Evolutionary conservation across 1,140 invertebrate species (phyloP), one percentile per base, ranked within the genome.

Genomic region (Drosophila serrata): DNA sequence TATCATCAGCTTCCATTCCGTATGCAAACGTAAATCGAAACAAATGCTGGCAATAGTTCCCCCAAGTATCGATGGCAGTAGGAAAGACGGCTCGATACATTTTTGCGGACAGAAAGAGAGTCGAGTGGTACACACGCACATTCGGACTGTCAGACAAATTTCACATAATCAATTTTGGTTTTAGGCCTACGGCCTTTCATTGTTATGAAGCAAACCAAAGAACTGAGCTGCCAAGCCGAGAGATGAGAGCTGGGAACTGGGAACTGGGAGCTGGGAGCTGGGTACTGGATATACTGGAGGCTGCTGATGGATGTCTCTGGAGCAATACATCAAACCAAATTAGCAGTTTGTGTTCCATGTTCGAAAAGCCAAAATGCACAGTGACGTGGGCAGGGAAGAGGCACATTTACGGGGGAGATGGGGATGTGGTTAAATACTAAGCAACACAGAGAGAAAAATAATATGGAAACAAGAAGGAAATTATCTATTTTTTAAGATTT

Each of bases 241-340:
- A 7, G 27, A 22, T 17, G 15, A 39, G 35, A 45, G 43, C 61
- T 35, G 35, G 22, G 62, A 9, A 15, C 37, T 13, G 12, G 27
- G 33, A 46, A 42, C 57, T 37, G 37, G 27, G 61, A n/a, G 8
- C 15, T n/a, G 24, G 19, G 40, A 33, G 51, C 58, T 45, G 62
- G 45, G 56, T 4, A 0, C 48, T 53, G 49, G 49, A 13, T 22
- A 13, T 22, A 22, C 43, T 33, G 51, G 33, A 49, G 55, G 56
- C 64, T 80, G 80, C 68, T 88, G 84, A 88, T 84, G 68, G 84
- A 88, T 80, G 80, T 88, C 84, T 79, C 85, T 69, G 70, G 85
- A 82, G 84, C 84, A 68, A 90, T 85, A 85, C 77, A 90, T 88
- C 85, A 90, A 90, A 90, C 85, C 81, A 88, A 88, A 90, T 88